A percentile compares a stretch with the other conserved stretches of the same genome.
These are phyloP conservation scores for Drosophila meridiana DNA, from an alignment of 2,888 invertebrate genomes.

Conservation along the genomic window DNA sequence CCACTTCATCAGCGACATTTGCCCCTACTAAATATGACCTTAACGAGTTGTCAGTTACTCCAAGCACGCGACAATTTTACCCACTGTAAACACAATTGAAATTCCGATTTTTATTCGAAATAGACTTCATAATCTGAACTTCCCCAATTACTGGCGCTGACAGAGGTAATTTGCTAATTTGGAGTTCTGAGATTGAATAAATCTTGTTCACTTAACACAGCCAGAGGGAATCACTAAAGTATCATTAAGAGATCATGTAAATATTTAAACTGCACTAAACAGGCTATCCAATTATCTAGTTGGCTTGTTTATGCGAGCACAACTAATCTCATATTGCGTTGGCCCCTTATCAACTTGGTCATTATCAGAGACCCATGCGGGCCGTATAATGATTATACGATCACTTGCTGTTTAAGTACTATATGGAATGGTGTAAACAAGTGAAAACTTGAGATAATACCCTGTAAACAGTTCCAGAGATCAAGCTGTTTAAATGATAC, in stretches of 20 bases:
- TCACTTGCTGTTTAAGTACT: slow-evolving; percentile 5
- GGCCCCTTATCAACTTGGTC: slow-evolving; percentile 29
- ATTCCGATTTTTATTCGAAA: slow-evolving; percentile 19
- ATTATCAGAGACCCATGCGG: slow-evolving; percentile 17
- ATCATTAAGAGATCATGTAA: neutral
- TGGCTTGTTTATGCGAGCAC: neutral
- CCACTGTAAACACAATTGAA: slow-evolving; percentile 20
- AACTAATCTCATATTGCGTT: slow-evolving; percentile 29
- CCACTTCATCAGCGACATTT: slow-evolving; percentile 16
- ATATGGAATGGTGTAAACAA: slow-evolving; percentile 13
- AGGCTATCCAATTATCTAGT: neutral
- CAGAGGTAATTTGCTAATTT: slow-evolving; percentile 7
- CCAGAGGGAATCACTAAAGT: neutral
- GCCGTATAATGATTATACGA: neutral
- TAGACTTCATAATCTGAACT: neutral
- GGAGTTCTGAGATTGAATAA: neutral
- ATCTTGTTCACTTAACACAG: neutral
- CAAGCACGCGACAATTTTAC: slow-evolving; percentile 51
- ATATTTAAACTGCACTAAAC: neutral
- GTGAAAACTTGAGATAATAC: slow-evolving; percentile 2
- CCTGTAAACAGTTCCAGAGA: slow-evolving; percentile 1
- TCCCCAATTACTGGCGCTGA: slow-evolving; percentile 15
- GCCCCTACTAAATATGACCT: slow-evolving; percentile 9
- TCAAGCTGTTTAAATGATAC: neutral
- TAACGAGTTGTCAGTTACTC: slow-evolving; percentile 44